Evolutionary conservation across 2,113 vertebrate genomes (phyloP), one percentile per base, ranked within the genome.

Genomic region (Hippolais icterina): DNA sequence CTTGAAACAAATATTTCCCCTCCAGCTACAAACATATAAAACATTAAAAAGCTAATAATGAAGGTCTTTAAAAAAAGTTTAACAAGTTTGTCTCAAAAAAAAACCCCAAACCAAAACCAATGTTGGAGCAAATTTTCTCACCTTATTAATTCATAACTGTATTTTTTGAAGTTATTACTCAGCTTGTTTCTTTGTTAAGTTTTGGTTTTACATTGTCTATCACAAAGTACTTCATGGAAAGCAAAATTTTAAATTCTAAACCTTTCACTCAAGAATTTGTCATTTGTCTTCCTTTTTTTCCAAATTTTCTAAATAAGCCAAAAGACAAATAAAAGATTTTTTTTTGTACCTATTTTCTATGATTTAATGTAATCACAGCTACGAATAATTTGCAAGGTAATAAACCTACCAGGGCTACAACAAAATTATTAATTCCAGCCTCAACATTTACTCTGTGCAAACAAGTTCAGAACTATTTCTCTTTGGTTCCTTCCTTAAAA

Each of bases 401-500:
- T 4, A 74, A 23, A 93, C 15, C 83, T 14, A 21, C 46, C 76
- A 88, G 54, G 72, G 53, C 15, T 71, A 69, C 71, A 96, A 60
- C 16, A 87, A 92, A 96, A 28, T 13, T 6, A 16, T 1, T 4
- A 7, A 54, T 44, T 80, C 15, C 41, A 93, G 33, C 9, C 78
- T 21, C 24, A 17, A 42, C 21, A 49, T 72, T n/a, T 59, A 44
- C 49, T 46, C 88, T 60, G 39, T 50, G 74, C 29, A 71, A 95
- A 92, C 33, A 76, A 90, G 20, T 25, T 42, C 77, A 84, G 33
- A 79, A 92, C 46, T 23, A 74, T 87, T 93, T 83, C 44, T 75
- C 46, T 81, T 60, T 85, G 63, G 75, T 89, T 82, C 93, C 85
- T 97, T 97, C 97, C 96, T 94, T 88, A 95, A 95, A 93, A 60